phyloP scores from a whole-genome alignment of 2,113 vertebrate species.

The Pungitius pungitius region DNA sequence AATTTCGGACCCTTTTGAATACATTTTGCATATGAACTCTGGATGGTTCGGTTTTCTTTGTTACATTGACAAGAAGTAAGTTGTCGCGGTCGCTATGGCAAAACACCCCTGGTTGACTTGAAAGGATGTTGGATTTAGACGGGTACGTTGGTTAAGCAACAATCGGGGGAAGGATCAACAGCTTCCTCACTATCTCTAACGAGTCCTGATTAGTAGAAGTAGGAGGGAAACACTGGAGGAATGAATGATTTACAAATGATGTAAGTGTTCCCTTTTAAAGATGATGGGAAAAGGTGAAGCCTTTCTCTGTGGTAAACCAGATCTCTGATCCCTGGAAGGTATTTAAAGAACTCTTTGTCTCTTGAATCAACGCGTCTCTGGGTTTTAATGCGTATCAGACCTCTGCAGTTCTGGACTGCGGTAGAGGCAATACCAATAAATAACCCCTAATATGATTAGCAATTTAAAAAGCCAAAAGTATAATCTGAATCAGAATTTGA shows the following conservation, averaged over 20 bases:
- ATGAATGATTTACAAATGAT: neutral
- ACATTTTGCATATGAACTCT: neutral
- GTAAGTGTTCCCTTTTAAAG: neutral
- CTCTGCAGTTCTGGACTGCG: conserved; percentile 21
- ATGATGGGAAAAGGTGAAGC: conserved; percentile 4
- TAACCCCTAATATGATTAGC: conserved; percentile 34
- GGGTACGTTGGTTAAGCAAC: neutral
- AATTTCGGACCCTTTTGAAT: neutral
- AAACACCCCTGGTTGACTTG: neutral
- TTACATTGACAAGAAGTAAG: neutral
- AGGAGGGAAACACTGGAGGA: neutral
- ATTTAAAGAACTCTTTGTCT: conserved; percentile 12
- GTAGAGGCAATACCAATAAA: conserved; percentile 33
- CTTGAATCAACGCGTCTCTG: conserved; percentile 8
- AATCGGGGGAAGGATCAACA: too few species aligned
- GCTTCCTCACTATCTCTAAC: too few species aligned
- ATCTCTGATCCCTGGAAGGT: conserved; percentile 6
- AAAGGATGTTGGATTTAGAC: neutral
- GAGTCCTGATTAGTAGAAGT: too few species aligned
- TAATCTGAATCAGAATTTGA: conserved; percentile 36
- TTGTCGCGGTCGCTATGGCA: neutral
- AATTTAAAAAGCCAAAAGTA: neutral
- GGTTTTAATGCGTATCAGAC: conserved; percentile 37
- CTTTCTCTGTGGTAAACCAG: conserved; percentile 19
- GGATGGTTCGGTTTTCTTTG: neutral